Conservation (phyloP, 1,140 invertebrate species). For the Conus ventricosus region DNA sequence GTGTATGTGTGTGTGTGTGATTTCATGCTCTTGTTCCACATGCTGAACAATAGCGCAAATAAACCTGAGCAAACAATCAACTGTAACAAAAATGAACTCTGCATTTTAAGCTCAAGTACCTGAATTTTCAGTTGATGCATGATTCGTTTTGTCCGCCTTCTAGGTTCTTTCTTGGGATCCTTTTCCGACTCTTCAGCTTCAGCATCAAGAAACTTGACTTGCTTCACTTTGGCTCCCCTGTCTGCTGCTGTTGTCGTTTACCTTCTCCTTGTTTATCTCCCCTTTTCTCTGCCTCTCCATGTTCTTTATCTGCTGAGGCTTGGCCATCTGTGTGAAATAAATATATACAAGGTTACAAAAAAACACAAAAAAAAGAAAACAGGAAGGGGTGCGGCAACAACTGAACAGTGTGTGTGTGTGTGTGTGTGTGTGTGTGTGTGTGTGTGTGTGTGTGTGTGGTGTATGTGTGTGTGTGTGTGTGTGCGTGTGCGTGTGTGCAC, state of each 20-base stretch:
- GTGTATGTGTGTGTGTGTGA: no score
- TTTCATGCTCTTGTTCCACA: no score
- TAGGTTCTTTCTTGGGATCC: slow-evolving; percentile 46
- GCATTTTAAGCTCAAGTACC: slow-evolving; percentile 41
- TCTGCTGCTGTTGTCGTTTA: neutral
- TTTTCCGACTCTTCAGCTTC: neutral
- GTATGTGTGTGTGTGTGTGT: no score
- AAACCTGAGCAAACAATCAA: no score
- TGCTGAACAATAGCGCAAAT: no score
- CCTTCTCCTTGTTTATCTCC: neutral
- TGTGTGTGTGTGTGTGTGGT: no score
- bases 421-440: no score
- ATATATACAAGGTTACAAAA: neutral
- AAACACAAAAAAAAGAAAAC: no score
- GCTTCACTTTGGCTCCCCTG: neutral
- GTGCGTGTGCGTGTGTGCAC: no score
- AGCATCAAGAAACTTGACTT: neutral
- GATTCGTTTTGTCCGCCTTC: slow-evolving; percentile 59
- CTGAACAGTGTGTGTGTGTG: no score
- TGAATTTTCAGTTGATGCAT: slow-evolving; percentile 55
- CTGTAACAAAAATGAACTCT: no score
- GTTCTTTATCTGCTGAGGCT: neutral
- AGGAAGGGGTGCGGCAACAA: no score
- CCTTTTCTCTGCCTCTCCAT: neutral
- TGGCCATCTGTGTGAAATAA: neutral